Conservation (phyloP, 2,888 invertebrate genomes). For the Heliconius cydno region DNA sequence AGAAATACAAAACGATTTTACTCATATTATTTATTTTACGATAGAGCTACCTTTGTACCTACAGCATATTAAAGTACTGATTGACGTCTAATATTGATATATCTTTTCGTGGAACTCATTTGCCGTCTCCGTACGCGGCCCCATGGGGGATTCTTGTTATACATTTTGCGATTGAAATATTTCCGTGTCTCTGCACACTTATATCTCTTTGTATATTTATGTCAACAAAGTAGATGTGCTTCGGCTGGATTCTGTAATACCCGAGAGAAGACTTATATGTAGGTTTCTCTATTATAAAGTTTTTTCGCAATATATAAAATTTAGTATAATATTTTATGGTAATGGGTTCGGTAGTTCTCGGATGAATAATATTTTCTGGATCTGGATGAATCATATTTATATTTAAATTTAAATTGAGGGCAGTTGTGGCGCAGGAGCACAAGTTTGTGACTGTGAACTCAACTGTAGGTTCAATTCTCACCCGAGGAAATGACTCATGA, state of each 20-base stretch:
- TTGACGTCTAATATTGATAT: constrained; percentile 16
- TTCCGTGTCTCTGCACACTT: constrained; percentile 28
- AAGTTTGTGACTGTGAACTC: too few species aligned
- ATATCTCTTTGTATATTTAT: constrained; percentile 30
- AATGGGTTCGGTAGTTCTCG: too few species aligned
- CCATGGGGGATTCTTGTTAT: constrained; percentile 17
- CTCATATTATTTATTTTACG: background rate
- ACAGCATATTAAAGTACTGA: background rate
- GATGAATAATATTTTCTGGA: too few species aligned
- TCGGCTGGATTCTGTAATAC: constrained; percentile 6
- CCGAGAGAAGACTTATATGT: constrained; percentile 1
- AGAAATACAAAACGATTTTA: background rate
- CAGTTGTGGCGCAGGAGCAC: too few species aligned
- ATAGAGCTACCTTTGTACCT: background rate
- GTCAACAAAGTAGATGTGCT: constrained; percentile 22
- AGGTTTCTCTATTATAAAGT: background rate
- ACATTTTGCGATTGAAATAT: constrained; percentile 28
- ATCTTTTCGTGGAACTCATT: constrained; percentile 10
- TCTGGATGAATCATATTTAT: too few species aligned
- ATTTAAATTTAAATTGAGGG: too few species aligned
- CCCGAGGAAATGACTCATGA: too few species aligned
- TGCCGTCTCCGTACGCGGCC: constrained; percentile 10
- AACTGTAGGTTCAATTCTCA: too few species aligned
- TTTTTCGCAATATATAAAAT: too few species aligned
- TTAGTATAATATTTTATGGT: too few species aligned